A percentile compares a stretch with the other conserved stretches of the same genome.
Evolutionary conservation across 1,140 invertebrate genomes (phyloP).

Genomic region (Drosophila ogumai): DNA sequence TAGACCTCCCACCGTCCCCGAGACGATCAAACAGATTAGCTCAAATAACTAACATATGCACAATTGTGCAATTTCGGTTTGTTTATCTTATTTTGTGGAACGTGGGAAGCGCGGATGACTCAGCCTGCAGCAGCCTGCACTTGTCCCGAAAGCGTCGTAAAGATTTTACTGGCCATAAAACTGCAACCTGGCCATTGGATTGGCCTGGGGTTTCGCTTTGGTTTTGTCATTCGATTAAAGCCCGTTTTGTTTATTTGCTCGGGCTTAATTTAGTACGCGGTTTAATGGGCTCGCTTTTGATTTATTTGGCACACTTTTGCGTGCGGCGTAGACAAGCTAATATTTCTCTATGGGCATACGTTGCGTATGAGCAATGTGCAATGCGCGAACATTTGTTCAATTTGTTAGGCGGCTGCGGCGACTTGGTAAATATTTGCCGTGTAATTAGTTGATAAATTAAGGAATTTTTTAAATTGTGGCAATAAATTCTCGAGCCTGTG

Average conservation of each 20-base stretch:
- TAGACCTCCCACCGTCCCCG: slow-evolving; percentile 4
- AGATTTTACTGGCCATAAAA: slow-evolving; percentile 53
- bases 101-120: slow-evolving; percentile 32
- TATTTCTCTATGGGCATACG: slow-evolving; percentile 54
- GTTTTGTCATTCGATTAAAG: slow-evolving; percentile 46
- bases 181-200: slow-evolving; percentile 42
- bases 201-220: slow-evolving; percentile 12
- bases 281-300: slow-evolving; percentile 64
- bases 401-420: slow-evolving; percentile 15
- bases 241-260: slow-evolving; percentile 63
- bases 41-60: slow-evolving; percentile 31
- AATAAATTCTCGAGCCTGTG: neutral
- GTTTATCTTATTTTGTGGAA: slow-evolving; percentile 24
- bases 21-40: slow-evolving; percentile 20
- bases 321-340: slow-evolving; percentile 45
- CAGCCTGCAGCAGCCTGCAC: slow-evolving; percentile 25
- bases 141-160: slow-evolving; percentile 19
- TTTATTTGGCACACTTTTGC: slow-evolving; percentile 75
- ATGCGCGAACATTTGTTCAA: slow-evolving; percentile 13
- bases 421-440: neutral
- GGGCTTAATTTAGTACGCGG: slow-evolving; percentile 62
- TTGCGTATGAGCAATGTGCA: slow-evolving; percentile 61
- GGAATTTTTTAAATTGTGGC: slow-evolving; percentile 16
- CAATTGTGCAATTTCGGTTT: slow-evolving; percentile 18
- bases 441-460: slow-evolving; percentile 28